A percentile compares a stretch with the other conserved stretches of the same genome.
Conservation (phyloP, 2,113 vertebrate species). For the Pseudorectes ferrugineus region DNA sequence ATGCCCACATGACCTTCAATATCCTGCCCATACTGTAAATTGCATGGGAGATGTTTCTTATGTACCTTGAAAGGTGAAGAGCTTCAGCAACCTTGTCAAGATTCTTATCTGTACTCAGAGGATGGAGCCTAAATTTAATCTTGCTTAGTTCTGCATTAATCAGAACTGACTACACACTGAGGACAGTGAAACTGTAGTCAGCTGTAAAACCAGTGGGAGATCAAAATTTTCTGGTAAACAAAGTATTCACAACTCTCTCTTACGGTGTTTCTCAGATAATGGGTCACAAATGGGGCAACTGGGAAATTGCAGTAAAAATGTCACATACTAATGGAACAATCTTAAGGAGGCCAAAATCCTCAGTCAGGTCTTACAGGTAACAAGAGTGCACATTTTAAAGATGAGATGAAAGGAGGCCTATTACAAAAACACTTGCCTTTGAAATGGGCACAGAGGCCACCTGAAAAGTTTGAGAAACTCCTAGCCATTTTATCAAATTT, state of each 20-base stretch:
- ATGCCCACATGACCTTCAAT: background rate
- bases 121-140: conserved; percentile 26
- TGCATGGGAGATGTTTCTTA: background rate
- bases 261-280: background rate
- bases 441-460: background rate
- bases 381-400: background rate
- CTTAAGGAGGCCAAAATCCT: background rate
- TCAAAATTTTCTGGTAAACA: background rate
- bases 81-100: background rate
- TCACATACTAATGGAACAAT: background rate
- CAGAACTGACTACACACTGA: background rate
- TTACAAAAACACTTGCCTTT: background rate
- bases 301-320: background rate
- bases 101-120: conserved; percentile 12
- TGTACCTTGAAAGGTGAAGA: background rate
- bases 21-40: background rate
- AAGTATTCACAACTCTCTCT: background rate
- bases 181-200: background rate
- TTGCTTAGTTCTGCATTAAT: conserved; percentile 40
- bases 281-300: background rate
- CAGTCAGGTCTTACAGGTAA: background rate
- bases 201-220: background rate
- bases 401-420: background rate
- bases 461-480: background rate
- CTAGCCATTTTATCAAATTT: background rate